phyloP scores from a whole-genome alignment of 1,140 invertebrate species.

The Platyscapa corneri region DNA sequence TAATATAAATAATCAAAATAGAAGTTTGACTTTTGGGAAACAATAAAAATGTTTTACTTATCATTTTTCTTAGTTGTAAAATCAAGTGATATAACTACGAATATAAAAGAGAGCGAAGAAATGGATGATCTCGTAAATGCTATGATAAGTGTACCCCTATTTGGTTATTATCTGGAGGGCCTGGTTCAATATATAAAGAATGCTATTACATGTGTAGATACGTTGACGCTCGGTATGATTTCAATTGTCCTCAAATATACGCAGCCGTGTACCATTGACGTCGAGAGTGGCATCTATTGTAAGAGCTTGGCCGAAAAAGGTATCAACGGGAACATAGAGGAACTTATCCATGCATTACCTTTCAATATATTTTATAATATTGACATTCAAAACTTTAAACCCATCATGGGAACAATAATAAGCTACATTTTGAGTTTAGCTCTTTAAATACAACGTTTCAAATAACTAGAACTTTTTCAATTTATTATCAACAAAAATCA shows the following conservation, averaged over 20 bases:
- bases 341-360: slow-evolving; percentile 42
- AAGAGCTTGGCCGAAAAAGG: slow-evolving; percentile 38
- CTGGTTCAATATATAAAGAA: background rate
- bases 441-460: too few relatives aligned
- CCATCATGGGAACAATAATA: background rate
- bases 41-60: background rate
- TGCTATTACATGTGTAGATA: background rate
- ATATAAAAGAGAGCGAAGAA: background rate
- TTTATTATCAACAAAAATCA: too few relatives aligned
- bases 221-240: slow-evolving; percentile 44
- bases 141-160: background rate
- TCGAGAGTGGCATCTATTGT: slow-evolving; percentile 30
- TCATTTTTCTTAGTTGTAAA: background rate
- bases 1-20: too few relatives aligned
- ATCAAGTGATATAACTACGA: background rate
- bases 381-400: too few relatives aligned
- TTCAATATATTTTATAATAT: slow-evolving; percentile 1
- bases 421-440: background rate
- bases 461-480: too few relatives aligned
- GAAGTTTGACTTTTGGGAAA: too few relatives aligned
- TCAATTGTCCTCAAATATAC: slow-evolving; percentile 49
- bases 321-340: background rate
- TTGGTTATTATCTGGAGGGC: background rate
- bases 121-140: background rate
- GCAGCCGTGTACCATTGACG: slow-evolving; percentile 51